phyloP scores from a whole-genome alignment of 23 tunicate species.

The Botrylloides violaceus region DNA sequence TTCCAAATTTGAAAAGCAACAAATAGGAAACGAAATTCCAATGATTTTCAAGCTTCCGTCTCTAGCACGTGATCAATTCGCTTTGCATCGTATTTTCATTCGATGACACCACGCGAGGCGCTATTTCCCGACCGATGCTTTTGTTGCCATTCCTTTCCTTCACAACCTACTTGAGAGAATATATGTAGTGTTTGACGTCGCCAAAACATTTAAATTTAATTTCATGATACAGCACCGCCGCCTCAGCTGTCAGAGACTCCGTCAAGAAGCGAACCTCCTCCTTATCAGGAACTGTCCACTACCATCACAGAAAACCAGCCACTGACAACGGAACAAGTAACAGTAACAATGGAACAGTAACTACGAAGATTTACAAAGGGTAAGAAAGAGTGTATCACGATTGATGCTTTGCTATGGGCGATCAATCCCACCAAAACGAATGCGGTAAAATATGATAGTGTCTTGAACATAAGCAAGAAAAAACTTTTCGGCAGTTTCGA shows the following conservation, averaged over 20 bases:
- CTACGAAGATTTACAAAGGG: constrained; percentile 23
- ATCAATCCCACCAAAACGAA: no score
- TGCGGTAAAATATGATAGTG: no score
- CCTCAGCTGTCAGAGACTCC: constrained; percentile 20
- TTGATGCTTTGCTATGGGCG: no score
- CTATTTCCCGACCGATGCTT: neutral
- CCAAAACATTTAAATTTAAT: no score
- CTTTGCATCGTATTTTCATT: neutral
- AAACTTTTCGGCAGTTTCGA: no score
- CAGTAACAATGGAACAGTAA: constrained; percentile 22
- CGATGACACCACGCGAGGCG: neutral
- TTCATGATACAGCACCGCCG: constrained; percentile 31
- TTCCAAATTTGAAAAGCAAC: neutral
- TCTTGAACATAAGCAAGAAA: no score
- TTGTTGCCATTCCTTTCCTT: neutral
- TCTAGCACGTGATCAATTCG: neutral
- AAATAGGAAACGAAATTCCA: neutral
- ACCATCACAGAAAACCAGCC: constrained; percentile 15
- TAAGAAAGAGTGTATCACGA: neutral
- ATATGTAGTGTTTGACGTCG: no score
- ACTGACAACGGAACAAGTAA: constrained; percentile 7
- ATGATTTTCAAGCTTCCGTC: neutral
- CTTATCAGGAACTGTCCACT: constrained; percentile 21
- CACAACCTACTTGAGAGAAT: no score
- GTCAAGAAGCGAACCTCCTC: constrained; percentile 28